Evolutionary conservation across 2,888 invertebrate genomes (phyloP).

Genomic region (Masnerella sp.): DNA sequence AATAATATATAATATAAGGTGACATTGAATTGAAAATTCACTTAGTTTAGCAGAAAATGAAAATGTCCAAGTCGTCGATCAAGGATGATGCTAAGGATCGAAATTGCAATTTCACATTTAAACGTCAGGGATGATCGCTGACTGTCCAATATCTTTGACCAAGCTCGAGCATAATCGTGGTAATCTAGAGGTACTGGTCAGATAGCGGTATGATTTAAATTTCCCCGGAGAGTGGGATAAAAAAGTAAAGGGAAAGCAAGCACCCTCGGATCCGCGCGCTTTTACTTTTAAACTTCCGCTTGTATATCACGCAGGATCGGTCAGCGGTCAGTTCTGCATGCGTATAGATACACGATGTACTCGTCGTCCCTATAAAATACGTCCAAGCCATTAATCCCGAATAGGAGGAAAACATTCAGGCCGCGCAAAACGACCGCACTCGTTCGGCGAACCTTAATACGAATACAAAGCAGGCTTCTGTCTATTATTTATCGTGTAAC

Average conservation of each 20-base stretch:
- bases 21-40: no score
- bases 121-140: conserved; percentile 45
- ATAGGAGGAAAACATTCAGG: conserved; percentile 75
- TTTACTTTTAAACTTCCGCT: conserved; percentile 76
- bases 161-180: conserved; percentile 44
- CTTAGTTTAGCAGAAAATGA: background rate
- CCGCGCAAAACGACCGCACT: conserved; percentile 66
- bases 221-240: conserved; percentile 65
- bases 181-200: conserved; percentile 45
- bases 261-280: conserved; percentile 55
- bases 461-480: conserved; percentile 76
- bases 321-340: conserved; percentile 73
- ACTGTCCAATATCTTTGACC: conserved; percentile 26
- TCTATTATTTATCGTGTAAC: conserved; percentile 74
- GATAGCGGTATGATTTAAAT: conserved; percentile 67
- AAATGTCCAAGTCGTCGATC: conserved; percentile 2
- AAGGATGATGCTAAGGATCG: no score
- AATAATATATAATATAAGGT: no score
- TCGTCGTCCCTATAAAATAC: conserved; percentile 75
- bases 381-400: conserved; percentile 77
- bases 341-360: conserved; percentile 64
- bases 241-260: conserved; percentile 34
- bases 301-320: conserved; percentile 71
- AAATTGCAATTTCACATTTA: conserved; percentile 35
- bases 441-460: conserved; percentile 72